A percentile compares a stretch with the other conserved stretches of the same genome.
These are phyloP conservation scores for Microtus richardsoni DNA, from an alignment of 2,113 vertebrate species.

Conservation along the genomic window DNA sequence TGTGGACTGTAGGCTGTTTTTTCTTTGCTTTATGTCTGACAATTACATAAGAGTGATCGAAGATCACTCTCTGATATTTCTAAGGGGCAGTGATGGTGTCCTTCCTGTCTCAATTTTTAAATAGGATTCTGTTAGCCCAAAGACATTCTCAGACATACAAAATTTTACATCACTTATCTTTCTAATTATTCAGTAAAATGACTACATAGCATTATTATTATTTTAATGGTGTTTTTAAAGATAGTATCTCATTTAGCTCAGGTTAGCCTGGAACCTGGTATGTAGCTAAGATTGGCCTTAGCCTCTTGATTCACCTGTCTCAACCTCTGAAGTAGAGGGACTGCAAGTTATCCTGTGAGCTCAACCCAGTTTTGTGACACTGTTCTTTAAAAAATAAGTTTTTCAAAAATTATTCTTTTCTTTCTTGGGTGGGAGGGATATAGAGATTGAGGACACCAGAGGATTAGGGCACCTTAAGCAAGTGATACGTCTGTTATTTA, in stretches of 20 bases:
- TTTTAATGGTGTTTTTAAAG: background rate
- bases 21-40: too few species aligned
- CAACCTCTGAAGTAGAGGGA: background rate
- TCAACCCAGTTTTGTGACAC: background rate
- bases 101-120: background rate
- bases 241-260: background rate
- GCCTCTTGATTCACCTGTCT: background rate
- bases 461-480: background rate
- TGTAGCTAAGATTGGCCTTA: background rate
- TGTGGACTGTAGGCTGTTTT: too few species aligned
- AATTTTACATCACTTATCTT: background rate
- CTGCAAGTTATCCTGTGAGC: too few species aligned
- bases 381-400: background rate
- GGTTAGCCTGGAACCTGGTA: background rate
- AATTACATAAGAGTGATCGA: too few species aligned
- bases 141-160: background rate
- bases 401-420: background rate
- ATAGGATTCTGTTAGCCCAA: background rate
- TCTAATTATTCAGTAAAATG: background rate
- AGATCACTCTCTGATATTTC: background rate
- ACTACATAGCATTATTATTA: background rate
- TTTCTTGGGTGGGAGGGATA: too few species aligned
- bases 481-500: background rate
- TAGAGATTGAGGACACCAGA: background rate
- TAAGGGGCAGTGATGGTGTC: background rate